phyloP scores from a whole-genome alignment of 2,797 vertebrate genomes.

The Myiothlypis coronata region DNA sequence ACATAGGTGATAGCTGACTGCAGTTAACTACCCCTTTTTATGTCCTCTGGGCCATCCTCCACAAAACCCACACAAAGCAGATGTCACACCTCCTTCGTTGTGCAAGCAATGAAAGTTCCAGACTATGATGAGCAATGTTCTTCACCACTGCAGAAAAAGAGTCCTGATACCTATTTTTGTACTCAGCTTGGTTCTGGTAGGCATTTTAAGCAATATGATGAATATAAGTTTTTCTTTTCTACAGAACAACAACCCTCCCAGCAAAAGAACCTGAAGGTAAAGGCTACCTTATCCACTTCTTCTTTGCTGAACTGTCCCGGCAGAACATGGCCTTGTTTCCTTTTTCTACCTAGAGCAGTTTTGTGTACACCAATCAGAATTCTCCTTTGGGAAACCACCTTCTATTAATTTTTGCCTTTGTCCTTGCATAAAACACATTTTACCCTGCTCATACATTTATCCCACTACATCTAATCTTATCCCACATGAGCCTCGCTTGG shows the following conservation, averaged over 20 bases:
- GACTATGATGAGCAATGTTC: neutral
- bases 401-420: neutral
- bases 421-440: neutral
- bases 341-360: neutral
- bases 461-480: neutral
- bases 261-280: neutral
- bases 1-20: neutral
- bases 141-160: neutral
- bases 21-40: neutral
- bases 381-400: neutral
- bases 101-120: neutral
- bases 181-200: neutral
- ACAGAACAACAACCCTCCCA: neutral
- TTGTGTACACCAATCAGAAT: neutral
- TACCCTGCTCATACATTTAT: neutral
- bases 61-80: neutral
- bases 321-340: neutral
- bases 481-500: neutral
- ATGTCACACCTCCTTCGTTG: fast-evolving
- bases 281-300: neutral
- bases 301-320: neutral
- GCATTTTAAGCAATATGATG: neutral
- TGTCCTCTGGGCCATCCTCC: neutral
- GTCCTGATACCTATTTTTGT: neutral
- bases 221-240: neutral